Evolutionary conservation across 2,797 vertebrate genomes (phyloP), one percentile per base, ranked within the genome.

Genomic region (Hirundo rustica): DNA sequence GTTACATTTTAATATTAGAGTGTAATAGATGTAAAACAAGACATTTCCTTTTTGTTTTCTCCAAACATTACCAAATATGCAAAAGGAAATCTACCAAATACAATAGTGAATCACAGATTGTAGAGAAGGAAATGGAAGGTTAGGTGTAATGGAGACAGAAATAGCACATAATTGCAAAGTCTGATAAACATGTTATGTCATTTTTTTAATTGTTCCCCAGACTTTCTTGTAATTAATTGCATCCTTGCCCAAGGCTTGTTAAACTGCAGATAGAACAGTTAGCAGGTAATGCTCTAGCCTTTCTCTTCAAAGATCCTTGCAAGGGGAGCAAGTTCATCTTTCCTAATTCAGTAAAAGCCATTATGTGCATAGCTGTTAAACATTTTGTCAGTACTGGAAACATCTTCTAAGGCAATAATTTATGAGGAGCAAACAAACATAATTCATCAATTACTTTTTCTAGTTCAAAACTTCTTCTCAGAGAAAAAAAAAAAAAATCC

Each of bases 241-340:
- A 51, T 85, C 79, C 65, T 92, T 95, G 58, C 74, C 86, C 67
- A 51, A 36, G 62, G 78, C 67, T 94, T 87, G 66, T 81, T 68
- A 34, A 80, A 44, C 50, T 81, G 93, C 71, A 84, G 64, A 48
- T 45, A 81, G 60, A 16, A 71, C 58, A 60, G 48, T 85, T 48
- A 75, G 34, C 30, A 60, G 85, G 45, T 79, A 86, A 54, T 1
- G 9, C 60, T 68, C 9, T 34, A 32, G 55, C 32, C 87, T 89
- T 81, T 86, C 16, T 23, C 67, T 64, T 89, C 50, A 5, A 9
- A 55, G 74, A 64, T 64, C 53, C 16, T 78, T 89, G 29, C 38
- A 79, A 67, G 11, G 21, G 40, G 34, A 90, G n/a, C 53, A 40
- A 78, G 36, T 82, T 92, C 48, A 66, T 88, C 55, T 85, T 91